A percentile compares a stretch with the other conserved stretches of the same genome.
These are phyloP conservation scores for Diaphora mendica DNA, from an alignment of 2,888 invertebrate species.

Conservation along the genomic window DNA sequence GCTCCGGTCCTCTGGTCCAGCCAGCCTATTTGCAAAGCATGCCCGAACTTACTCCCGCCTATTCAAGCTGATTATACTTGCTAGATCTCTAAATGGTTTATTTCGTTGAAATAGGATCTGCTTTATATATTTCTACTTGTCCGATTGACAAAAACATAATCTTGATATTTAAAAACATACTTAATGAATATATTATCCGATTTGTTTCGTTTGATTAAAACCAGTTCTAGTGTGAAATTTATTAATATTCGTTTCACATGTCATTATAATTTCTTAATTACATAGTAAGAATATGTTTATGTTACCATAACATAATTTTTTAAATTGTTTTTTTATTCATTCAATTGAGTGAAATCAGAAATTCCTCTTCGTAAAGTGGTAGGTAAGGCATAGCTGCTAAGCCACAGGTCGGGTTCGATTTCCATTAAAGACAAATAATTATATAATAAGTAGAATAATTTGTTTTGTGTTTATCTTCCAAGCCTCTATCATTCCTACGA, in stretches of 20 bases:
- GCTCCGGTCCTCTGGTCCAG: too few species aligned
- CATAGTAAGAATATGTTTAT: background rate
- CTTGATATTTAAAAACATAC: background rate
- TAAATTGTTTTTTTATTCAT: background rate
- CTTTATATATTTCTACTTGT: background rate
- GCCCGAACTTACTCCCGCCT: too few species aligned
- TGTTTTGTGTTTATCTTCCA: background rate
- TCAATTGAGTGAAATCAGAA: too few species aligned
- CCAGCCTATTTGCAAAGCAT: too few species aligned
- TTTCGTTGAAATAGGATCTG: background rate
- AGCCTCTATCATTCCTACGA: too few species aligned
- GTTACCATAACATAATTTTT: background rate
- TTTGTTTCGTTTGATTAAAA: conserved; percentile 16
- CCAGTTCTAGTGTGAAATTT: conserved; percentile 32
- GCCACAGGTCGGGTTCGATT: background rate
- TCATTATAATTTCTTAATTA: background rate
- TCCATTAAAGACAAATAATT: background rate
- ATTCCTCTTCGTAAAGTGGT: background rate
- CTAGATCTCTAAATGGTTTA: background rate
- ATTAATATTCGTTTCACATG: conserved; percentile 26
- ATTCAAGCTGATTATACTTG: background rate
- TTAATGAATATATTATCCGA: background rate
- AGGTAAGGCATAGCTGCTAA: background rate
- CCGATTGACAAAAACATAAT: background rate
- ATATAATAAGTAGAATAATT: background rate